These are phyloP conservation scores for Eulacestoma nigropectus DNA, from an alignment of 2,113 vertebrate genomes.

Conservation along the genomic window DNA sequence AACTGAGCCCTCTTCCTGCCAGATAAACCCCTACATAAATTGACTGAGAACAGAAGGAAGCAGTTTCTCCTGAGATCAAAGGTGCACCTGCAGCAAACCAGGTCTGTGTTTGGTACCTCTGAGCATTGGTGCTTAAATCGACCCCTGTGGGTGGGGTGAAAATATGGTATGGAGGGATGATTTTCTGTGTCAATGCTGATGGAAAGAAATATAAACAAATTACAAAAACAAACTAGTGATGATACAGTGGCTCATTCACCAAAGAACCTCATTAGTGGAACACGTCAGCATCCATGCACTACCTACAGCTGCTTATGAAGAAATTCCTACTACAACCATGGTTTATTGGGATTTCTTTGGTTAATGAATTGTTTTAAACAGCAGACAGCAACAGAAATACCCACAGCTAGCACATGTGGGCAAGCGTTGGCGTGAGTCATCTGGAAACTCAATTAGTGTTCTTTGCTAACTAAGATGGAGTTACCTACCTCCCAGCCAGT, in stretches of 20 bases:
- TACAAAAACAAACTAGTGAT: constrained; percentile 73
- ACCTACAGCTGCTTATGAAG: constrained; percentile 75
- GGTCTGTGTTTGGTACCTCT: constrained; percentile 56
- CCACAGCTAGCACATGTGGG: constrained; percentile 90
- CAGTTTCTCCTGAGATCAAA: not conserved
- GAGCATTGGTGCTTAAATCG: constrained; percentile 87
- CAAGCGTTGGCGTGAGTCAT: constrained; percentile 84
- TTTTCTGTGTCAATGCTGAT: constrained; percentile 74
- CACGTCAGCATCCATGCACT: constrained; percentile 89
- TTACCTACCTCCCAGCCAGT: constrained; percentile 99
- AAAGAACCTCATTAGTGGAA: constrained; percentile 89
- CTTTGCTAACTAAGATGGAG: constrained; percentile 80
- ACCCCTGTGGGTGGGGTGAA: constrained; percentile 86
- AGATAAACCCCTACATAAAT: not conserved
- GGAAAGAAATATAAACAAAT: constrained; percentile 72
- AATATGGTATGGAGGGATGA: constrained; percentile 72
- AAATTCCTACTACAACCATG: constrained; percentile 65
- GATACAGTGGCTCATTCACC: constrained; percentile 87
- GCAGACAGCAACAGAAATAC: constrained; percentile 87
- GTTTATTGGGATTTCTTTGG: constrained; percentile 78
- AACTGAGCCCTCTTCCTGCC: not conserved
- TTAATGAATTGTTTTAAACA: constrained; percentile 89
- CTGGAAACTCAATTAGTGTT: constrained; percentile 78
- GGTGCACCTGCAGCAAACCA: not conserved
- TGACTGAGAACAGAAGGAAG: not conserved